These are phyloP conservation scores for Ascaphus truei DNA, from an alignment of 2,113 vertebrate genomes.

Conservation along the genomic window DNA sequence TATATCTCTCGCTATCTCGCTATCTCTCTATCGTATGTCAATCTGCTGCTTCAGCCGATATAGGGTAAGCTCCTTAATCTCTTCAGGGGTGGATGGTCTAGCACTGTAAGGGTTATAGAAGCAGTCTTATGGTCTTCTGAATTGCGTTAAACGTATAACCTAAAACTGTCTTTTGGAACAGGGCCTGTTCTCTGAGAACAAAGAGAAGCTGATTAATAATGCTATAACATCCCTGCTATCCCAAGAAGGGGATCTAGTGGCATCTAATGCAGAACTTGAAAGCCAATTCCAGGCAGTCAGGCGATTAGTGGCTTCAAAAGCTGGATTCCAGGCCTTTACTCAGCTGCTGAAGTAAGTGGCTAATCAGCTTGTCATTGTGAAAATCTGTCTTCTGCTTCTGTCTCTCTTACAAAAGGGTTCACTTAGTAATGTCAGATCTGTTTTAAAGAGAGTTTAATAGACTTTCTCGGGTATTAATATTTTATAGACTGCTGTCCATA, in stretches of 20 bases:
- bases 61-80: too few relatives aligned
- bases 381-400: background rate
- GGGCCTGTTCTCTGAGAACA: slow-evolving; percentile 98
- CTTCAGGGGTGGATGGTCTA: too few relatives aligned
- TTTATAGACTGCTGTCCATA: background rate
- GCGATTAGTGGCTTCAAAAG: slow-evolving; percentile 93
- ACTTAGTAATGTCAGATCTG: background rate
- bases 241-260: slow-evolving; percentile 82
- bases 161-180: slow-evolving; percentile 54
- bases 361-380: background rate
- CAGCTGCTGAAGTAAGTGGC: slow-evolving; percentile 89
- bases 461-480: too few relatives aligned
- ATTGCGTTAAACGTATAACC: too few relatives aligned
- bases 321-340: slow-evolving; percentile 95
- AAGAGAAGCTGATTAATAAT: slow-evolving; percentile 97
- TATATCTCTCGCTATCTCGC: too few relatives aligned
- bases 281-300: slow-evolving; percentile 96
- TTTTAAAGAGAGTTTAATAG: too few relatives aligned
- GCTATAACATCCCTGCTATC: slow-evolving; percentile 89
- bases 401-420: background rate
- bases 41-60: too few relatives aligned
- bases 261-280: slow-evolving; percentile 87
- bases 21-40: too few relatives aligned
- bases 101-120: too few relatives aligned
- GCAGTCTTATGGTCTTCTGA: too few relatives aligned